Percentiles rank a stretch among this genome's conserved stretches.
phyloP scores from a whole-genome alignment of 2,888 invertebrate species.

The Shargacucullia verbasci region DNA sequence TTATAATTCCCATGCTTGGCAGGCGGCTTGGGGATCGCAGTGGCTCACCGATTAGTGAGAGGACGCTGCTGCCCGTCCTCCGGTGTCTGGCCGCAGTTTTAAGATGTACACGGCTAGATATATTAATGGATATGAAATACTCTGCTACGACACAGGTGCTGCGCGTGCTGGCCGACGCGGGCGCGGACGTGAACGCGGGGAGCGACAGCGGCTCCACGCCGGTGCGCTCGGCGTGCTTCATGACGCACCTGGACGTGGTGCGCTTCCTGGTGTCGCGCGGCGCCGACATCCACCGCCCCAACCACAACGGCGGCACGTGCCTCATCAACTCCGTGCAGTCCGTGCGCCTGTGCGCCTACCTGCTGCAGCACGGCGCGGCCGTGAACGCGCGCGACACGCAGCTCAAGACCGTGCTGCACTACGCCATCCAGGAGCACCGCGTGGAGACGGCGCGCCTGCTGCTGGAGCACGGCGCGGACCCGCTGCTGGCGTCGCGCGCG shows the following conservation, averaged over 20 bases:
- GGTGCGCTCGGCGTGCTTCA: conserved; percentile 97
- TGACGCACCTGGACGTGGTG: conserved; percentile 95
- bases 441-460: conserved; percentile 95
- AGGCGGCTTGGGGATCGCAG: no score
- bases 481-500: conserved; percentile 92
- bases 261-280: conserved; percentile 93
- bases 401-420: conserved; percentile 97
- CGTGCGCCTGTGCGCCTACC: conserved; percentile 93
- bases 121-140: no score
- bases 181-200: conserved; percentile 95
- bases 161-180: conserved; percentile 93
- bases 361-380: conserved; percentile 94
- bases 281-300: conserved; percentile 95
- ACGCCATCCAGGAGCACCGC: conserved; percentile 94
- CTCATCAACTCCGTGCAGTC: conserved; percentile 98
- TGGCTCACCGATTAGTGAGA: no score
- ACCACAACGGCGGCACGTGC: conserved; percentile 97
- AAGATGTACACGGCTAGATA: no score
- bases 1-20: no score
- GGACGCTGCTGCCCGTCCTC: no score
- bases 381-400: conserved; percentile 96
- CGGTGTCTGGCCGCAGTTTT: no score
- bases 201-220: conserved; percentile 97
- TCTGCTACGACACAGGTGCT: no score
- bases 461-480: conserved; percentile 94